phyloP scores from a whole-genome alignment of 2,888 invertebrate species.

The Zaprionus bogoriensis region DNA sequence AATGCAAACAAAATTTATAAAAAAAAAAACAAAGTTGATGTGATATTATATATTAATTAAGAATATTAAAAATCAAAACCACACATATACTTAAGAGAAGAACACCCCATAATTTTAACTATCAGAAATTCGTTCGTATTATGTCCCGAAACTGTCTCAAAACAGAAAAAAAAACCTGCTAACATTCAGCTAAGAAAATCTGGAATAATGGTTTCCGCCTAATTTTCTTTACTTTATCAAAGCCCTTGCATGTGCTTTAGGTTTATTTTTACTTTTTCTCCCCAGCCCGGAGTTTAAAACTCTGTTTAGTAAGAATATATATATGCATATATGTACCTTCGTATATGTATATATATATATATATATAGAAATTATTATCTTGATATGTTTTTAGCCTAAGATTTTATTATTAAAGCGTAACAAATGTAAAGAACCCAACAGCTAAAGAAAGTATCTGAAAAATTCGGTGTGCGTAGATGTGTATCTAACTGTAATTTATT shows the following conservation, averaged over 20 bases:
- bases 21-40: conserved; percentile 81
- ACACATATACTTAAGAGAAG: conserved; percentile 25
- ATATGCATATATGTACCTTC: conserved; percentile 53
- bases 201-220: conserved; percentile 27
- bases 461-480: conserved; percentile 76
- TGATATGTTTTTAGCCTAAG: conserved; percentile 76
- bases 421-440: conserved; percentile 20
- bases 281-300: conserved; percentile 62
- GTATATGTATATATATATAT: conserved; percentile 39
- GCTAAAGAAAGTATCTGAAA: conserved; percentile 40
- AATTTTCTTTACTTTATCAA: conserved; percentile 23
- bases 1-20: conserved; percentile 28
- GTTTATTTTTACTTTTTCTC: conserved; percentile 10
- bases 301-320: conserved; percentile 37
- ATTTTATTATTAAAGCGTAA: conserved; percentile 68
- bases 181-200: conserved; percentile 3
- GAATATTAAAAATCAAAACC: conserved; percentile 56
- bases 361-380: conserved; percentile 61
- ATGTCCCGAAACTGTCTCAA: conserved; percentile 17
- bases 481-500: conserved; percentile 71
- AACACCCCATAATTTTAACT: neutral
- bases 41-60: conserved; percentile 81
- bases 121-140: neutral
- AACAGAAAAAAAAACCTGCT: conserved; percentile 1
- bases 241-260: conserved; percentile 28